Conservation (phyloP, 1,140 invertebrate species). For the Procambarus clarkii region DNA sequence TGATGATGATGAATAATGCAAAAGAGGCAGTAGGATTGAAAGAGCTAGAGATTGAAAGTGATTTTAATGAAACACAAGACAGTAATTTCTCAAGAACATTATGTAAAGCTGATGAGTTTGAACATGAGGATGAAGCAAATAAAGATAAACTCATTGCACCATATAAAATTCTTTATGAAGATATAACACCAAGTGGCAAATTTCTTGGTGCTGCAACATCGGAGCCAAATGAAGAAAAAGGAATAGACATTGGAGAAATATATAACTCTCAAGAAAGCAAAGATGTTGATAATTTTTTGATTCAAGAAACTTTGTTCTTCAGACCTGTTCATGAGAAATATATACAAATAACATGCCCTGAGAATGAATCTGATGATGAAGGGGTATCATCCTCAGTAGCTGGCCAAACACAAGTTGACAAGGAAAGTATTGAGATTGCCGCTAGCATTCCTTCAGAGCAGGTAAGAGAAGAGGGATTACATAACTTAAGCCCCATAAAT, state of each 20-base stretch:
- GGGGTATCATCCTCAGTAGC: neutral
- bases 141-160: neutral
- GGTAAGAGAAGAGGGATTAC: neutral
- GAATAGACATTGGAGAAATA: neutral
- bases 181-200: neutral
- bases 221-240: neutral
- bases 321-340: neutral
- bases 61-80: neutral
- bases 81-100: neutral
- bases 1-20: neutral
- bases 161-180: neutral
- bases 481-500: neutral
- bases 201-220: neutral
- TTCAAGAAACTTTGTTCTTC: neutral
- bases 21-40: neutral
- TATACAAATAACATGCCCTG: neutral
- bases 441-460: neutral
- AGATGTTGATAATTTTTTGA: neutral
- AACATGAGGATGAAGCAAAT: neutral
- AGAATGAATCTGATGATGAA: neutral
- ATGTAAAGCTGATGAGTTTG: neutral
- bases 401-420: neutral
- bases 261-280: neutral
- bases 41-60: neutral
- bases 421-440: neutral